Conservation (phyloP, 2,888 invertebrate genomes). For the Timema cristinae region DNA sequence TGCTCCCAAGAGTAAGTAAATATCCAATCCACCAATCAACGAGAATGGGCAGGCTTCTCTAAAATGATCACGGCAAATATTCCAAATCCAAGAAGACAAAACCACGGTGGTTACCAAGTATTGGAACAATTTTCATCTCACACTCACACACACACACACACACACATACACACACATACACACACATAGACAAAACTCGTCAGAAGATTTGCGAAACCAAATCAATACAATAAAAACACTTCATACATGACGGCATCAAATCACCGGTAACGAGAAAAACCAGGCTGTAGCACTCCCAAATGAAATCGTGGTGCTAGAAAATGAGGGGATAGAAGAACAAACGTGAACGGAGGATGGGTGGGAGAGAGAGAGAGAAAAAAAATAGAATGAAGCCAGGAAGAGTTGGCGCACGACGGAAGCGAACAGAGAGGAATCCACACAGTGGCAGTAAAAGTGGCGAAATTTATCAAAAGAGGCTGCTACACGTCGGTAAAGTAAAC, state of each 20-base stretch:
- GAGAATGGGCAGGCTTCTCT: no score
- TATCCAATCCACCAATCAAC: no score
- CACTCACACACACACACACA: constrained; percentile 8
- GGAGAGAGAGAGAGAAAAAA: constrained; percentile 25
- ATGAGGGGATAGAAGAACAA: not conserved
- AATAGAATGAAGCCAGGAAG: no score
- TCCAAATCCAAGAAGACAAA: no score
- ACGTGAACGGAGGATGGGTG: not conserved
- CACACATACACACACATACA: constrained; percentile 19
- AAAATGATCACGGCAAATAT: no score
- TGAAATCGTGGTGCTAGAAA: no score
- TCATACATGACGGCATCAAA: constrained; percentile 19
- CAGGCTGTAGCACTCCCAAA: constrained; percentile 15
- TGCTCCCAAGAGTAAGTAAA: no score
- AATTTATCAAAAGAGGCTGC: constrained; percentile 23
- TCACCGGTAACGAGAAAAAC: constrained; percentile 19
- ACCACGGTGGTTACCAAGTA: no score
- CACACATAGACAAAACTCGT: constrained; percentile 22
- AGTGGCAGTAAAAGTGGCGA: constrained; percentile 12
- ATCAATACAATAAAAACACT: constrained; percentile 21
- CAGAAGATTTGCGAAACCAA: constrained; percentile 4
- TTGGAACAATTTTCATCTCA: not conserved
- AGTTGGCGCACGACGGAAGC: constrained; percentile 46
- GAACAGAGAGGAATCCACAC: constrained; percentile 23
- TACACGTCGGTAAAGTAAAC: constrained; percentile 26